These are phyloP conservation scores for Boloria selene DNA, from an alignment of 2,888 invertebrate species.

Conservation along the genomic window DNA sequence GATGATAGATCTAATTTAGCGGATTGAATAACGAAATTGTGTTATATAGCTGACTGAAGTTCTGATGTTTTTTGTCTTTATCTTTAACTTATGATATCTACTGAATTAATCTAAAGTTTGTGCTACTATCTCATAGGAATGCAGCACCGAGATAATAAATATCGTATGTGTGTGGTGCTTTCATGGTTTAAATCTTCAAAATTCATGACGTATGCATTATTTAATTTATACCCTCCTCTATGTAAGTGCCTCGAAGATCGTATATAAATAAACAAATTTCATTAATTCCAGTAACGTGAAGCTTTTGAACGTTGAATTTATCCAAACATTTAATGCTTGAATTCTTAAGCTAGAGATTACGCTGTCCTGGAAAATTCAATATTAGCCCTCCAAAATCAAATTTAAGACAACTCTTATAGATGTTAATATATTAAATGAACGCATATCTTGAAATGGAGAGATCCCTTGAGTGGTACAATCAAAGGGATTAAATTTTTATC, in stretches of 20 bases:
- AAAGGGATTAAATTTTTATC: background rate
- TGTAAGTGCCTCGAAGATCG: background rate
- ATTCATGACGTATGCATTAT: background rate
- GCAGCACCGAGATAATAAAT: no score
- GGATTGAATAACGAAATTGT: background rate
- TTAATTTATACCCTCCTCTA: background rate
- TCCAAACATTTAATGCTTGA: slow-evolving; percentile 33
- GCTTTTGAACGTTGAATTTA: slow-evolving; percentile 28
- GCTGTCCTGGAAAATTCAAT: slow-evolving; percentile 28
- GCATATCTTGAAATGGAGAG: slow-evolving; percentile 2
- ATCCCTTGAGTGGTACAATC: slow-evolving; percentile 3
- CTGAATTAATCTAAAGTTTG: no score
- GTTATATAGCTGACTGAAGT: background rate
- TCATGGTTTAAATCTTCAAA: background rate
- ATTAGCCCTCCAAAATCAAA: slow-evolving; percentile 20
- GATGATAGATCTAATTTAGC: background rate
- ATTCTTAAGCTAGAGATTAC: slow-evolving; percentile 29
- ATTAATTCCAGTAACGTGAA: slow-evolving; percentile 40
- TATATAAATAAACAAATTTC: slow-evolving; percentile 32
- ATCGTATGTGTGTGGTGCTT: no score
- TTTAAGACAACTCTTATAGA: slow-evolving; percentile 27
- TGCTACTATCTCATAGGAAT: no score
- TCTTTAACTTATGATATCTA: no score
- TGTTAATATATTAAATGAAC: slow-evolving; percentile 9
- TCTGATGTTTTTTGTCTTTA: no score